These are phyloP conservation scores for Urocitellus parryii DNA, from an alignment of 2,113 vertebrate species.

Conservation along the genomic window DNA sequence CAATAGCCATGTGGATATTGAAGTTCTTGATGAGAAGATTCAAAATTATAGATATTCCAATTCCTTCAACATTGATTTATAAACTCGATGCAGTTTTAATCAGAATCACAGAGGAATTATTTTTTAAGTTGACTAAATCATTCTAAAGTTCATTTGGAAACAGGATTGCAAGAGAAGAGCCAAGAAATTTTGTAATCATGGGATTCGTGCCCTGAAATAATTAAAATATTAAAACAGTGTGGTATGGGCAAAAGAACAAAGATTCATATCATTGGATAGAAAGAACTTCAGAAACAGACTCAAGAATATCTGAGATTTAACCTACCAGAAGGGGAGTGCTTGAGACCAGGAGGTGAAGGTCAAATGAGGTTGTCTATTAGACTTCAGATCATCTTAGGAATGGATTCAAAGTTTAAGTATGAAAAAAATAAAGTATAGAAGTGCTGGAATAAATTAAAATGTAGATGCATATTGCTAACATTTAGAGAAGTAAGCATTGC, in stretches of 20 bases:
- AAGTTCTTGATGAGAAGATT: background rate
- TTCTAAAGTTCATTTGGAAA: conserved; percentile 77
- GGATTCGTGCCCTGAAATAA: conserved; percentile 74
- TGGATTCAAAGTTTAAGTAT: background rate
- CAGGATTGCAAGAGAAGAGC: conserved; percentile 57
- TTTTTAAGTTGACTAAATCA: conserved; percentile 63
- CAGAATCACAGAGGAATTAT: conserved; percentile 37
- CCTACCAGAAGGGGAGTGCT: background rate
- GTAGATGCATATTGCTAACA: background rate
- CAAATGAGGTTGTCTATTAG: background rate
- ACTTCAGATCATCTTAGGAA: conserved; percentile 16
- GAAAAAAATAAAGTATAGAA: background rate
- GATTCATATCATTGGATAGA: conserved; percentile 68
- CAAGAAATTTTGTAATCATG: conserved; percentile 76
- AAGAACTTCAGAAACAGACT: conserved; percentile 64
- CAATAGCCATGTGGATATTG: background rate
- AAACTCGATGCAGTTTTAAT: conserved; percentile 55
- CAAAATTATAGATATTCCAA: conserved; percentile 1
- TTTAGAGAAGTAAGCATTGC: background rate
- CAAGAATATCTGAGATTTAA: conserved; percentile 48
- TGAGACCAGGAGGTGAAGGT: background rate
- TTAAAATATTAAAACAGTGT: conserved; percentile 80
- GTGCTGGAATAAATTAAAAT: conserved; percentile 31
- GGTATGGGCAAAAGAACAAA: conserved; percentile 71
- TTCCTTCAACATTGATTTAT: background rate